phyloP scores from a whole-genome alignment of 1,140 invertebrate species.

The honey bee (Apis mellifera) region DNA sequence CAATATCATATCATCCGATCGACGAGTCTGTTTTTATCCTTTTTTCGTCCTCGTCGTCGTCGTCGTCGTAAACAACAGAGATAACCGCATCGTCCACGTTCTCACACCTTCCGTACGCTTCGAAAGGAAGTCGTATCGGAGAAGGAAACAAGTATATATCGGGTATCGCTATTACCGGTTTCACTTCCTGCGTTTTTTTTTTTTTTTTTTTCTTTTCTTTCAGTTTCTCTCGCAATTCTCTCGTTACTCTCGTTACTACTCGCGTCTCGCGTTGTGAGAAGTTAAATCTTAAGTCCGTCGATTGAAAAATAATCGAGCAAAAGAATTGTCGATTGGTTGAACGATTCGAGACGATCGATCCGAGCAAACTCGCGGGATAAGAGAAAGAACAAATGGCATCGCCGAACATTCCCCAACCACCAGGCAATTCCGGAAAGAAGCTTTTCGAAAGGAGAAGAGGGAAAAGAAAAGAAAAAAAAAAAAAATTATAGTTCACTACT shows the following conservation, averaged over 20 bases:
- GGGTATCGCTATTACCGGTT: not conserved
- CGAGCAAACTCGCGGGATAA: not conserved
- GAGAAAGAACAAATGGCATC: not conserved
- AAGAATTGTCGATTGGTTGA: not conserved
- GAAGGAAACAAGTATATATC: too few species aligned
- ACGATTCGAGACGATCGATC: not conserved
- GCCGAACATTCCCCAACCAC: not conserved
- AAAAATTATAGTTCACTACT: not conserved
- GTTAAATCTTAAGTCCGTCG: not conserved
- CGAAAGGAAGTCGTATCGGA: too few species aligned
- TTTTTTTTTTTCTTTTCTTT: slow-evolving; percentile 1
- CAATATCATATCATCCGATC: not conserved
- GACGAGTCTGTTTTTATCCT: not conserved
- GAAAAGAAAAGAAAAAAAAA: not conserved
- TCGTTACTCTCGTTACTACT: not conserved
- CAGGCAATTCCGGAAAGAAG: not conserved
- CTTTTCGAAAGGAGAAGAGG: not conserved
- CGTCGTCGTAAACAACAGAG: not conserved
- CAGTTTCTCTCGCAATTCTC: slow-evolving; percentile 5
- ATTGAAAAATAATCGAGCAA: not conserved
- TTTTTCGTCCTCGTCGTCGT: too few species aligned
- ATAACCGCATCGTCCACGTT: not conserved
- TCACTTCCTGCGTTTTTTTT: slow-evolving; percentile 13
- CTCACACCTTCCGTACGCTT: not conserved
- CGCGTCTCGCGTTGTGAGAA: not conserved